Percentiles rank a stretch among this genome's conserved stretches.
These are phyloP conservation scores for Habropoda laboriosa DNA, from an alignment of 1,140 invertebrate genomes.

Conservation along the genomic window DNA sequence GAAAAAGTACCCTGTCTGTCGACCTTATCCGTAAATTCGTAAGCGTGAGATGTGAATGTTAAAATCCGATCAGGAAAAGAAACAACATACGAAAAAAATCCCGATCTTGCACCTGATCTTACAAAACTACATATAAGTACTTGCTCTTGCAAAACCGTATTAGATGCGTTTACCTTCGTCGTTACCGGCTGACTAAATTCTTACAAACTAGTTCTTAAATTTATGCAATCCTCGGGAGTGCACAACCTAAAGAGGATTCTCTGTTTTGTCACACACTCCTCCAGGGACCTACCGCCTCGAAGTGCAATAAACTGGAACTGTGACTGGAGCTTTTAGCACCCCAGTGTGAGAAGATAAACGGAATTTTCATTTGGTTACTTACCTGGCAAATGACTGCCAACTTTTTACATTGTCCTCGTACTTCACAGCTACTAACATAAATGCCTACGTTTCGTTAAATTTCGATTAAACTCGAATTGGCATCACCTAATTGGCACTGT, in stretches of 20 bases:
- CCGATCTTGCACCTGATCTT: conserved; percentile 7
- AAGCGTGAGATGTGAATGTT: neutral
- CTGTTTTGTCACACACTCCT: conserved; percentile 17
- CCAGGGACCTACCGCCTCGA: conserved; percentile 13
- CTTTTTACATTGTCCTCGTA: neutral
- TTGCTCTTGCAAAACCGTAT: conserved; percentile 10
- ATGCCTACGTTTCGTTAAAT: neutral
- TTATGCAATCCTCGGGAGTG: conserved; percentile 22
- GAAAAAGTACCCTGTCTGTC: neutral
- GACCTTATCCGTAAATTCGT: neutral
- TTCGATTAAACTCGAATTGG: neutral
- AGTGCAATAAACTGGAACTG: conserved; percentile 12
- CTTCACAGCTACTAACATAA: neutral
- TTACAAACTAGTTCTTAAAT: conserved; percentile 29
- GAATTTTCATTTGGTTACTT: neutral
- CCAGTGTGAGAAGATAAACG: neutral
- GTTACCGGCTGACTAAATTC: conserved; percentile 2
- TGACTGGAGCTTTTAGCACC: neutral
- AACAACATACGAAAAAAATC: neutral
- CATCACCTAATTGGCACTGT: too few relatives aligned
- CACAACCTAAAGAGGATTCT: conserved; percentile 26
- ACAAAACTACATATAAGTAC: neutral
- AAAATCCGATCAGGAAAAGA: neutral
- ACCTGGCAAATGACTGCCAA: neutral
- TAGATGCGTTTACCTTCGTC: neutral